Evolutionary conservation across 92 coral and sea anemone genomes (phyloP), one percentile per base, ranked within the genome.

Genomic region (Heliopora coerulea): DNA sequence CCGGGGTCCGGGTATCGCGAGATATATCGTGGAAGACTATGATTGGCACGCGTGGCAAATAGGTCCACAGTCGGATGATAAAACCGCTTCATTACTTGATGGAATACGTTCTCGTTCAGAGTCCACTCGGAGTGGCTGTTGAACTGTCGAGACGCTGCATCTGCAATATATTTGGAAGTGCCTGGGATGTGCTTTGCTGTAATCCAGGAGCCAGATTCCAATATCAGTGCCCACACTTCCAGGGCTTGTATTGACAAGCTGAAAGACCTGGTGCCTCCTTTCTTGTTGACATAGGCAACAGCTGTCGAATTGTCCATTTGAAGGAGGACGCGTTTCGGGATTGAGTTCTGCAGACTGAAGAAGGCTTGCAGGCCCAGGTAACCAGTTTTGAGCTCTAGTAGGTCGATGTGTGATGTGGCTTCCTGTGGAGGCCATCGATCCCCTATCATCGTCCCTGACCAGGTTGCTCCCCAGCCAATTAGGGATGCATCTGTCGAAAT

Each of bases 181-280:
- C 91, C 85, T 3, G 83, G 87, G n/a, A 86, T 82, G 72, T 86
- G 91, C 33, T 54, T 54, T 15, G 87, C 91, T 19, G 87, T 70
- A 14, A 83, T 33, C 83, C 91, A 86, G 1, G 78, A 31, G 8
- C 80, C 35, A 19, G 13, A 15, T 33, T 83, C 33, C 59, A 83
- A 70, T 17, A 78, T 61, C 56, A 80, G 31, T 12, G 70, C 30
- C 87, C 91, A 83, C 50, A 86, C 8, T 12, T 83, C 83, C 20
- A 8, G 30, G 13, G 87, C 90, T 54, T 78, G 65, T 17, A 34
- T 15, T 28, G 81, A 70, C 12, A 82, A 41, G 3, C 31, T 21
- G 32, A 7, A 75, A 37, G 83, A 72, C 7, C 78, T 59, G 0
- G 86, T 74, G 21, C 81, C 70, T 19, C 84, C 84, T 29, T 78